A percentile compares a stretch with the other conserved stretches of the same genome.
Evolutionary conservation across 2,888 invertebrate species (phyloP).

Genomic region (Apodemia duryi): DNA sequence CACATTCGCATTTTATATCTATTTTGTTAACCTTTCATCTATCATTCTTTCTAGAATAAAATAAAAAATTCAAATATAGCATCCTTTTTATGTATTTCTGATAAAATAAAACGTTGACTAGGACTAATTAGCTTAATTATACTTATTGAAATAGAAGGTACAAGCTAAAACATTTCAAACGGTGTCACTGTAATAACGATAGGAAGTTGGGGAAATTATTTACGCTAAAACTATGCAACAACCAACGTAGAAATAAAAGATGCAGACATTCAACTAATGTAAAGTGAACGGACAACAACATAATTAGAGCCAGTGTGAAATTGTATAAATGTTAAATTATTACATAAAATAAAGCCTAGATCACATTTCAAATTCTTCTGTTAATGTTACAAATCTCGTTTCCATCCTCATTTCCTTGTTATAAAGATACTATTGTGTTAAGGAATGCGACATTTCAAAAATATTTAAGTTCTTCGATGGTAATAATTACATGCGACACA

Average conservation of each 20-base stretch:
- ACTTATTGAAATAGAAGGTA: not conserved
- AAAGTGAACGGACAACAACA: slow-evolving; percentile 69
- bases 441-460: slow-evolving; percentile 71
- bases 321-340: slow-evolving; percentile 12
- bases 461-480: slow-evolving; percentile 75
- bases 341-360: slow-evolving; percentile 24
- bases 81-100: slow-evolving; percentile 16
- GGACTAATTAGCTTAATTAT: not conserved
- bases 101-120: not conserved
- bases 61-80: not conserved
- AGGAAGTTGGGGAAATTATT: slow-evolving; percentile 60
- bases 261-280: slow-evolving; percentile 46
- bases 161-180: not conserved
- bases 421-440: slow-evolving; percentile 63
- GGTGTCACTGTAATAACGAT: slow-evolving; percentile 45
- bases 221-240: slow-evolving; percentile 63
- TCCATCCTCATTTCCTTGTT: slow-evolving; percentile 1
- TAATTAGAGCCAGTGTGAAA: slow-evolving; percentile 11
- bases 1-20: too few species aligned
- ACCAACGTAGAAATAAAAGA: slow-evolving; percentile 25
- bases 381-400: slow-evolving; percentile 16
- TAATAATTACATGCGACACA: slow-evolving; percentile 78
- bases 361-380: slow-evolving; percentile 29
- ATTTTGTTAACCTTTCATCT: too few species aligned
- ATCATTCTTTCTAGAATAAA: not conserved